Evolutionary conservation across 1,140 invertebrate species (phyloP), one percentile per base, ranked within the genome.

Genomic region (Acromyrmex charruanus): DNA sequence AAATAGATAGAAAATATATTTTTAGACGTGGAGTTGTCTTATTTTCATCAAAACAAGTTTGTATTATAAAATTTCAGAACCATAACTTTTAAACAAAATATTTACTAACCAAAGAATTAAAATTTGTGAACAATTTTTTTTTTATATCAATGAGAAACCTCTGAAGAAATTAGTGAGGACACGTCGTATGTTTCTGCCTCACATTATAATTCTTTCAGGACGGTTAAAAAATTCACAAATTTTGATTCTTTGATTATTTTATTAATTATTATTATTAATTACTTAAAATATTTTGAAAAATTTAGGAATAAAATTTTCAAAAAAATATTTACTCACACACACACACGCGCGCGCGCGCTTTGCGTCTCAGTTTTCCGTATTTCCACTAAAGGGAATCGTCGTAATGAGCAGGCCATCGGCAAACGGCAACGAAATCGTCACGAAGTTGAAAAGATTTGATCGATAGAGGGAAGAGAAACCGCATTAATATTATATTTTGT

Each of bases 401-500:
- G 74, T 18, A 59, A 55, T 75, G 80, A 84, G 80, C 80, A 84
- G 25, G 28, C 31, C 69, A 49, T 84, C 69, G 55, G 12, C 14
- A 28, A 72, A 63, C 55, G 68, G 55, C 39, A 21, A 61, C 39
- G 55, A 58, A 84, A 84, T 84, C 51, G 35, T n/a, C 5, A 39
- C 39, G n/a, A 49, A 9, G 9, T 44, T 49, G 35, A 72, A 72
- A 71, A 35, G 51, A 63, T 51, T 84, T 58, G 69, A 61, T 55
- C 69, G 39, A 51, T 25, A 39, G 55, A 58, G 25, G 6, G 10
- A 61, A 49, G 6, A 31, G 44, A 74, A 63, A 75, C 44, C 25
- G 69, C 58, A 61, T 74, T 72, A 74, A 74, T 25, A 69, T 82
- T 74, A n/a, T 44, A 25, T 71, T 84, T 84, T 84, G 80, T 84